Percentiles rank a stretch among this genome's conserved stretches.
These are phyloP conservation scores for Delphinapterus leucas DNA, from an alignment of 2,113 vertebrate genomes.

Conservation along the genomic window DNA sequence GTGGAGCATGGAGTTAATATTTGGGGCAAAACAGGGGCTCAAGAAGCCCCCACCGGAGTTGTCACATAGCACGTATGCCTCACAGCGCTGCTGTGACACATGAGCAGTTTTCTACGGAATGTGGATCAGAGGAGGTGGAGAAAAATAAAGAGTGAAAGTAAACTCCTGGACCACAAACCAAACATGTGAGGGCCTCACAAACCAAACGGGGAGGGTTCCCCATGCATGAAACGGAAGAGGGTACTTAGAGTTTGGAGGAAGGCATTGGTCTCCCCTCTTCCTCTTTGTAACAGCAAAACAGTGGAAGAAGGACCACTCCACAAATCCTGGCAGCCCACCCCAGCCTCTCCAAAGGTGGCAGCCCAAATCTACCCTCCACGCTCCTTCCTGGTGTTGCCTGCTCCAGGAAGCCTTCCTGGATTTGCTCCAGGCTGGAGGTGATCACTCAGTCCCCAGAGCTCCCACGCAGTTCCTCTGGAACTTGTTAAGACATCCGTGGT, in stretches of 20 bases:
- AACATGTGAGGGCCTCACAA: not conserved
- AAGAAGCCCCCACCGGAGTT: not conserved
- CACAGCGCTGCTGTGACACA: fast-evolving
- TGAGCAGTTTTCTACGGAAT: not conserved
- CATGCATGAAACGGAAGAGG: not conserved
- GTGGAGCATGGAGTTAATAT: not conserved
- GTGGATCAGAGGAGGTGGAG: not conserved
- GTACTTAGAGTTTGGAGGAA: not conserved
- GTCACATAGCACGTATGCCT: fast-evolving
- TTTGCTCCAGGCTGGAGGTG: not conserved
- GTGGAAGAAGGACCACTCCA: not conserved
- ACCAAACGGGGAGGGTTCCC: not conserved
- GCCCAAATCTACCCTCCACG: not conserved
- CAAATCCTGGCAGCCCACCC: not conserved
- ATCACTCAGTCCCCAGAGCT: not conserved
- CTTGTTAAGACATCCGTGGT: fast-evolving
- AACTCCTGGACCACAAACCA: not conserved
- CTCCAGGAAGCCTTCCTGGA: not conserved
- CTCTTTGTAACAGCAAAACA: not conserved
- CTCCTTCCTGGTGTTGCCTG: not conserved
- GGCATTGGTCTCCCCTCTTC: not conserved
- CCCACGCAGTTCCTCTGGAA: not conserved
- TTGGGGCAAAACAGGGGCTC: not conserved
- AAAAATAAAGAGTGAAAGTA: not conserved
- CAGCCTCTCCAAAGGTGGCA: not conserved